Percentiles rank a stretch among this genome's conserved stretches.
Conservation (phyloP, 1,140 invertebrate genomes). For the Laupala kohalensis region DNA sequence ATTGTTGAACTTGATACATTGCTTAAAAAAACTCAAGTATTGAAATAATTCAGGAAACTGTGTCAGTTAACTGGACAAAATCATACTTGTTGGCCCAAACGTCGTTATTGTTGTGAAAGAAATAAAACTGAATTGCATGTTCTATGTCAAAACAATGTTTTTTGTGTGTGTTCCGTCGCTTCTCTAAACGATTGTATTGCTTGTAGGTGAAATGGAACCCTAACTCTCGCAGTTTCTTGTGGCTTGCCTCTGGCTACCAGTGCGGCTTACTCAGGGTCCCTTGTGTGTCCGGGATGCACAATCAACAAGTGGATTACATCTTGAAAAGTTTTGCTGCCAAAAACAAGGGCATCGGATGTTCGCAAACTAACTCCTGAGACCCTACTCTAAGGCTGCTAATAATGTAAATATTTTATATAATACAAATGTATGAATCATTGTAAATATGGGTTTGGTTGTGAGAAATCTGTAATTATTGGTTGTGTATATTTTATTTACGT, state of each 20-base stretch:
- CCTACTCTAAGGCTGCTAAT: too few relatives aligned
- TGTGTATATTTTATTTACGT: too few relatives aligned
- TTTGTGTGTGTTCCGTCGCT: not conserved
- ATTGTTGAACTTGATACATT: too few relatives aligned
- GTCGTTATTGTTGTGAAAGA: not conserved
- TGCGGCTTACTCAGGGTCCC: conserved; percentile 8
- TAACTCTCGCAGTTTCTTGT: conserved; percentile 10
- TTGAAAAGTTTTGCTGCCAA: too few relatives aligned
- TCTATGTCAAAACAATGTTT: not conserved
- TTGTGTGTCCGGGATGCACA: conserved; percentile 9
- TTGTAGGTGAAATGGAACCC: conserved; percentile 12
- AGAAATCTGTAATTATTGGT: too few relatives aligned
- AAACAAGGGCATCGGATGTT: too few relatives aligned
- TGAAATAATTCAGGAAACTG: too few relatives aligned
- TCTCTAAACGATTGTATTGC: not conserved
- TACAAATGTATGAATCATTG: too few relatives aligned
- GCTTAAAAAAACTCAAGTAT: too few relatives aligned
- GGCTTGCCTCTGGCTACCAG: conserved; percentile 12
- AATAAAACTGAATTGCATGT: not conserved
- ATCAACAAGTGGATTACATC: not conserved
- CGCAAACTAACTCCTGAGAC: too few relatives aligned
- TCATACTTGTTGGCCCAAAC: not conserved
- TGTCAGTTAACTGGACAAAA: not conserved
- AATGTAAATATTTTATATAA: too few relatives aligned
- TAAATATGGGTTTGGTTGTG: too few relatives aligned